Conservation (phyloP, 1,140 invertebrate species). For the Caerostris darwini region DNA sequence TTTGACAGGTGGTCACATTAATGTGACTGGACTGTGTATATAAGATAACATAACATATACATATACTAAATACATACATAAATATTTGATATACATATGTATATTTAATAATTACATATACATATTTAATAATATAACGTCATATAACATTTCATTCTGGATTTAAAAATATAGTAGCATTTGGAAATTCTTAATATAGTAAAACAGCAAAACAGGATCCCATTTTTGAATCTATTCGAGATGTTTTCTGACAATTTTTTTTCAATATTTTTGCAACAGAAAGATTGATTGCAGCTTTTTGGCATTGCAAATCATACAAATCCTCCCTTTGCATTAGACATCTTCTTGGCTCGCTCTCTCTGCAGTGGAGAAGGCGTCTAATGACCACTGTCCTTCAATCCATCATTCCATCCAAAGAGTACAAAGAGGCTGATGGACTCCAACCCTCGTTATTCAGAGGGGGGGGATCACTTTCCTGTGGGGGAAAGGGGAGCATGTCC, state of each 20-base stretch:
- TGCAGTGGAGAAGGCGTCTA: background rate
- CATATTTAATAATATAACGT: too few species aligned
- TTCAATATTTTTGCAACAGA: background rate
- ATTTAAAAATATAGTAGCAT: too few species aligned
- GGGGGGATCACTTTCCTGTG: background rate
- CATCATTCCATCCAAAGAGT: constrained; percentile 43
- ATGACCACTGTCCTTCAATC: constrained; percentile 69
- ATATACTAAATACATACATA: too few species aligned
- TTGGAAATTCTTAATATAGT: too few species aligned
- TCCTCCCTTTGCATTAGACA: constrained; percentile 3
- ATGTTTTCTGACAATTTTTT: background rate
- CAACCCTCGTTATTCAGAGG: background rate
- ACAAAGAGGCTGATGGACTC: constrained; percentile 18
- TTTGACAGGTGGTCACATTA: too few species aligned
- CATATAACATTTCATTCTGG: too few species aligned
- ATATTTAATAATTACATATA: too few species aligned
- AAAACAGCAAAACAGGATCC: too few species aligned
- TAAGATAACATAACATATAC: too few species aligned
- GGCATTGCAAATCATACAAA: constrained; percentile 24
- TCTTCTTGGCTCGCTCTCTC: background rate
- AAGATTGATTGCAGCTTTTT: constrained; percentile 44
- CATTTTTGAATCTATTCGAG: background rate
- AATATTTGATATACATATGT: too few species aligned
- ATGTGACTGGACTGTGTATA: too few species aligned
- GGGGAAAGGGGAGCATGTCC: background rate